A percentile compares a stretch with the other conserved stretches of the same genome.
These are phyloP conservation scores for Cydia fagiglandana DNA, from an alignment of 1,140 invertebrate species.

Conservation along the genomic window DNA sequence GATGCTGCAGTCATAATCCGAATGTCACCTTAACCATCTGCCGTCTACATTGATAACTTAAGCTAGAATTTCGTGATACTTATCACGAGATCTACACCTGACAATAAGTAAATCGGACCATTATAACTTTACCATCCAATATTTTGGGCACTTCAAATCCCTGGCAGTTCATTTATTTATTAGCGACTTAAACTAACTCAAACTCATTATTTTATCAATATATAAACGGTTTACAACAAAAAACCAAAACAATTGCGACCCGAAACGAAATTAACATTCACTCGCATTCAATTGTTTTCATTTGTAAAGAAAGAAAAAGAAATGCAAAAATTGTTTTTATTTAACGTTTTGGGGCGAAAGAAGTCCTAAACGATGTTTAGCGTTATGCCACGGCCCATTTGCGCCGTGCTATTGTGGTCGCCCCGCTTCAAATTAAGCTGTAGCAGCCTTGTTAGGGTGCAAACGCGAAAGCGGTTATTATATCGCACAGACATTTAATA, in stretches of 20 bases:
- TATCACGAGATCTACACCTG: too few relatives aligned
- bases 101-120: too few relatives aligned
- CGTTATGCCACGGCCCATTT: conserved; percentile 12
- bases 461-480: not conserved
- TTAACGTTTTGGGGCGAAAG: conserved; percentile 5
- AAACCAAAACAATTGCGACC: conserved; percentile 1
- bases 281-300: conserved; percentile 12
- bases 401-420: conserved; percentile 21
- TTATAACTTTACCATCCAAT: too few relatives aligned
- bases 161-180: not conserved
- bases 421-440: conserved; percentile 24
- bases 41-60: too few relatives aligned
- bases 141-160: not conserved
- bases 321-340: conserved; percentile 14
- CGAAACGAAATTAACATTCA: conserved; percentile 1
- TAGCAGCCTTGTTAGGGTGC: not conserved
- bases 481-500: too few relatives aligned
- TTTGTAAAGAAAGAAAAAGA: conserved; percentile 1
- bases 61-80: too few relatives aligned
- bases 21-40: too few relatives aligned
- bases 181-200: not conserved
- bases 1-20: too few relatives aligned
- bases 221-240: not conserved
- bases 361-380: conserved; percentile 27
- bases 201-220: not conserved